Evolutionary conservation across 2,888 invertebrate species (phyloP).

Genomic region (Arge pagana): DNA sequence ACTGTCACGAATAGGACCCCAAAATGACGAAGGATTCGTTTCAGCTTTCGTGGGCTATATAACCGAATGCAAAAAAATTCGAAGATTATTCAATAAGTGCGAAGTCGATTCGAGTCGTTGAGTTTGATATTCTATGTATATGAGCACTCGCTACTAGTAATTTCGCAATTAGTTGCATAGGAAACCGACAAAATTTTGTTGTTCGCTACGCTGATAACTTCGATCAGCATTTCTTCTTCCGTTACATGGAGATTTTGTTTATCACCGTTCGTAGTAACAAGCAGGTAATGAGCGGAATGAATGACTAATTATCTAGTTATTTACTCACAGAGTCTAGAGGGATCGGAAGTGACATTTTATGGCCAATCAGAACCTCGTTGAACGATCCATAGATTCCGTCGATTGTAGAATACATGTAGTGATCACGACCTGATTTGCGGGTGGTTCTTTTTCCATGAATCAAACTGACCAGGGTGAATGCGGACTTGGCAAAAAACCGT

Average conservation of each 20-base stretch:
- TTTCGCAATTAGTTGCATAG: too few species aligned
- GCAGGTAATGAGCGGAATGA: too few species aligned
- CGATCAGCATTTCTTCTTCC: too few species aligned
- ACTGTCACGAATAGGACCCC: slow-evolving; percentile 71
- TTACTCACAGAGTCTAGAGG: slow-evolving; percentile 33
- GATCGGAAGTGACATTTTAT: slow-evolving; percentile 37
- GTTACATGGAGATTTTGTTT: too few species aligned
- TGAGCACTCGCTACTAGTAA: too few species aligned
- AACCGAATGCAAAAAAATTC: not conserved
- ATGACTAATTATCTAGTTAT: too few species aligned
- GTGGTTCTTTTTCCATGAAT: slow-evolving; percentile 62
- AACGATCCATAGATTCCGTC: slow-evolving; percentile 70
- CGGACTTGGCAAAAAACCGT: slow-evolving; percentile 65
- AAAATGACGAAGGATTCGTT: slow-evolving; percentile 54
- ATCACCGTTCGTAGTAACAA: too few species aligned
- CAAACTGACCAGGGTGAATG: slow-evolving; percentile 63
- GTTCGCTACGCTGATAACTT: too few species aligned
- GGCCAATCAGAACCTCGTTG: slow-evolving; percentile 58
- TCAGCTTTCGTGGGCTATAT: slow-evolving; percentile 34
- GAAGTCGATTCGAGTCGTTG: too few species aligned
- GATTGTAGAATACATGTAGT: slow-evolving; percentile 65
- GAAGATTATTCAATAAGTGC: too few species aligned
- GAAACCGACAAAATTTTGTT: too few species aligned
- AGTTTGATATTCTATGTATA: too few species aligned
- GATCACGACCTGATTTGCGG: slow-evolving; percentile 31